These are phyloP conservation scores for Henricia sp. DNA, from an alignment of 53 echinoderm and acorn worm genomes.

Conservation along the genomic window DNA sequence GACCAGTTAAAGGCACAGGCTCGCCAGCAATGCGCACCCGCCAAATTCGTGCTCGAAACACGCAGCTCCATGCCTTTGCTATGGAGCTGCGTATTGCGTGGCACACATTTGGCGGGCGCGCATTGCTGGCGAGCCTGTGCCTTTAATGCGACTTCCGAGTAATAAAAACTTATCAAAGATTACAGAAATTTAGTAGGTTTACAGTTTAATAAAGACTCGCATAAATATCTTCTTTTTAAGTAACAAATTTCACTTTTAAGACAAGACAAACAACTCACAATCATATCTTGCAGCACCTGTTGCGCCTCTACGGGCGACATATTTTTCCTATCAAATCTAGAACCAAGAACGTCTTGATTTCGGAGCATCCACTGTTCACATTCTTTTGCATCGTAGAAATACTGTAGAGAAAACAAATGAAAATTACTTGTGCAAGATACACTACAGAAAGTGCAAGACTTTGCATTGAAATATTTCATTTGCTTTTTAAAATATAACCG, in stretches of 20 bases:
- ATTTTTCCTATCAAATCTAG: conserved; percentile 70
- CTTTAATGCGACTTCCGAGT: no score
- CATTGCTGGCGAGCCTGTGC: no score
- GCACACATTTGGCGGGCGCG: no score
- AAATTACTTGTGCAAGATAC: conserved; percentile 10
- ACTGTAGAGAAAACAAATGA: conserved; percentile 64
- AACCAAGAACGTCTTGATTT: conserved; percentile 69
- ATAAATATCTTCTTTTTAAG: not conserved
- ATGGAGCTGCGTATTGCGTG: no score
- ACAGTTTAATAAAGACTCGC: no score
- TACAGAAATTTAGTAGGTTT: no score
- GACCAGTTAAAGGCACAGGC: no score
- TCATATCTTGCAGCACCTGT: conserved; percentile 69
- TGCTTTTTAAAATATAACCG: no score
- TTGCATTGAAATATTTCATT: not conserved
- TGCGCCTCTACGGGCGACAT: conserved; percentile 64
- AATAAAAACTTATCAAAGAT: no score
- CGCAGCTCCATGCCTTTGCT: no score
- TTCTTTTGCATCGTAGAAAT: conserved; percentile 83
- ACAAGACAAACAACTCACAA: conserved; percentile 13
- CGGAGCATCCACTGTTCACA: conserved; percentile 85
- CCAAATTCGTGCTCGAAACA: no score
- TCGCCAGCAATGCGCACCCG: no score
- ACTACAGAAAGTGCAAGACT: not conserved
- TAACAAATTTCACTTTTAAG: not conserved